Base-by-base conservation (phyloP, 2,888 invertebrate genomes). In the Cosmia pyralina region DNA sequence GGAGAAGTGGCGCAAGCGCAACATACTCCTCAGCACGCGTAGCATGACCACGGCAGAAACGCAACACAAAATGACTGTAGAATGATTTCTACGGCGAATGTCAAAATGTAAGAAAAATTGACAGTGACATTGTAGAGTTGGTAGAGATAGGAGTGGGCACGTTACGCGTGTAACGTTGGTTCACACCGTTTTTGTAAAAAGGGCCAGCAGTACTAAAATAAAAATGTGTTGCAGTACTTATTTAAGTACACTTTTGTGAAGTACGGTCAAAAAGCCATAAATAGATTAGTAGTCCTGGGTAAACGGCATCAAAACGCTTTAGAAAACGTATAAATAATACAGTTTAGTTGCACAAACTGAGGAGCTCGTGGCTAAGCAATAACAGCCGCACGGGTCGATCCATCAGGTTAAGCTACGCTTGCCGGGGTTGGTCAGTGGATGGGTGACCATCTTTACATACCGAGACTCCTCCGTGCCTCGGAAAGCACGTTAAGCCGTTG, bases 241-340 rank as follows among this genome's bases (percentile, higher is more conserved):
- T n/a, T 28, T n/a, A 75, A 41, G 41, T 19, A 75, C n/a, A 17
- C 41, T 50, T 44, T 66, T 28, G 7, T 58, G 38, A 38, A 75
- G 55, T 52, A 52, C 19, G 19, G 28, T 19, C 41, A 17, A 34
- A 57, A 41, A 72, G 48, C n/a, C 22, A n/a, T 38, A 68, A 58
- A n/a, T 74, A 58, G 69, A 58, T 77, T 52, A 74, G 44, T 76
- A 76, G 67, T 38, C 10, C 10, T 13, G 34, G 34, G 50, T 22
- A 13, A 44, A 55, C 11, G 15, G 11, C 34, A 38, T 17, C 28
- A 41, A 46, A 73, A 55, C n/a, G 22, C 13, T 74, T 46, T 62
- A 15, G n/a, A n/a, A 46, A 22, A 19, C 15, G 10, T 41, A n/a
- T 69, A 50, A 13, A 65, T 34, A 28, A 28, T 28, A 38, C 10